Evolutionary conservation across 2,888 invertebrate genomes (phyloP).

Genomic region (Lasioglossum vierecki): DNA sequence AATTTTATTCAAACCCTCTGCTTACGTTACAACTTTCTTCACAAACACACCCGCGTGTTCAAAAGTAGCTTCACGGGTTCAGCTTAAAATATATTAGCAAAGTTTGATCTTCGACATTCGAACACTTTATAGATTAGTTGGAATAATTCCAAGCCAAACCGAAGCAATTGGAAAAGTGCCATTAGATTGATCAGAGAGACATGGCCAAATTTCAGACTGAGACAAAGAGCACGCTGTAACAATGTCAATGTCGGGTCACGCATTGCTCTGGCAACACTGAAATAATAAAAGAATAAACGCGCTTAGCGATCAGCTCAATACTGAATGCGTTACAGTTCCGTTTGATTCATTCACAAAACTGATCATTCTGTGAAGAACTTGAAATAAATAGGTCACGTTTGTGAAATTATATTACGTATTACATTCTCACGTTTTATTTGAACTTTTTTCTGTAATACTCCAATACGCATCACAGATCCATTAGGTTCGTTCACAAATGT

Average conservation of each 20-base stretch:
- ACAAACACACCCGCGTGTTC: background rate
- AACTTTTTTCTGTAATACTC: too few relatives aligned
- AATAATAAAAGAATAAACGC: background rate
- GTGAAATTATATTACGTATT: too few relatives aligned
- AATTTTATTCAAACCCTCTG: background rate
- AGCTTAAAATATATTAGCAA: background rate
- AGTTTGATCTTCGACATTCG: background rate
- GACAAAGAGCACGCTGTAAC: background rate
- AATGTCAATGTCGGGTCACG: slow-evolving; percentile 3
- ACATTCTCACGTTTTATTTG: fast-evolving
- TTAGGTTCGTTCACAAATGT: too few relatives aligned
- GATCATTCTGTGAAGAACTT: too few relatives aligned
- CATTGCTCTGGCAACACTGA: background rate
- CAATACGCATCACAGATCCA: too few relatives aligned
- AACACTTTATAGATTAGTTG: background rate
- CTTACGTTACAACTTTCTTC: too few relatives aligned
- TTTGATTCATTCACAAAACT: too few relatives aligned
- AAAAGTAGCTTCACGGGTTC: background rate
- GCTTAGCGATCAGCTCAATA: background rate
- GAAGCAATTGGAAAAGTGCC: background rate
- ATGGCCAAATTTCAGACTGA: background rate
- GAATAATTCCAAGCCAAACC: background rate
- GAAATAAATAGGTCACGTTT: too few relatives aligned
- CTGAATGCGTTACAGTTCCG: too few relatives aligned
- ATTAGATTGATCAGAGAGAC: background rate